A percentile compares a stretch with the other conserved stretches of the same genome.
phyloP scores from a whole-genome alignment of 2,888 invertebrate genomes.

The Furcula furcula region DNA sequence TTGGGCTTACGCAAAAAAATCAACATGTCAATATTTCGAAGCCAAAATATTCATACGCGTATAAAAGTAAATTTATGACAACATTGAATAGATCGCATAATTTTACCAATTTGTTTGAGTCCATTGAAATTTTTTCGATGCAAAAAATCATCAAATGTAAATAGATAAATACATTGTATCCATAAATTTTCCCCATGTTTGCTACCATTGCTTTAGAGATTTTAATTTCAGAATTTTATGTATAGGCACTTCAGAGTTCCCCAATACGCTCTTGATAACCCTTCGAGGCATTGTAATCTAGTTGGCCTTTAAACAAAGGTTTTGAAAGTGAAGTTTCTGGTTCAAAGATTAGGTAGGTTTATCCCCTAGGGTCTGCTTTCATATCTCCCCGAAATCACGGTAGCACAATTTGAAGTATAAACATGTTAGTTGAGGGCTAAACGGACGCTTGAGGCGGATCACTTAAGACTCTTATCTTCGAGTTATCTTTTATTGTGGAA shows the following conservation, averaged over 20 bases:
- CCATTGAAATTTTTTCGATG: constrained; percentile 11
- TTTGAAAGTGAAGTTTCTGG: constrained; percentile 45
- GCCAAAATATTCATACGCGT: not conserved
- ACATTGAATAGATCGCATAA: constrained; percentile 2
- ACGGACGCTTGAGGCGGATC: constrained; percentile 42
- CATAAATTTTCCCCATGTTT: constrained; percentile 10
- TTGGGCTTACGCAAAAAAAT: constrained; percentile 14
- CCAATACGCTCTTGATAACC: constrained; percentile 15
- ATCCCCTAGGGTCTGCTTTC: constrained; percentile 54
- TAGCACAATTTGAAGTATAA: constrained; percentile 62
- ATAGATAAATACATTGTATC: constrained; percentile 13
- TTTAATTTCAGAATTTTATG: constrained; percentile 17
- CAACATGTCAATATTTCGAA: constrained; percentile 5
- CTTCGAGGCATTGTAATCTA: constrained; percentile 43
- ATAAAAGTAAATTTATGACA: not conserved
- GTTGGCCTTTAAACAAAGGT: constrained; percentile 56
- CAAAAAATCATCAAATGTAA: constrained; percentile 14
- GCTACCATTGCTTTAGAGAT: not conserved
- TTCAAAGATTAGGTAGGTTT: constrained; percentile 51
- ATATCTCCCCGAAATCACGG: constrained; percentile 65
- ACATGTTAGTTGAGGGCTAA: constrained; percentile 55
- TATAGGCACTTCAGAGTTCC: constrained; percentile 15
- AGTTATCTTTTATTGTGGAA: constrained; percentile 14
- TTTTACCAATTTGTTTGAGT: constrained; percentile 4
- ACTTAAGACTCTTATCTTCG: constrained; percentile 25